phyloP scores from a whole-genome alignment of 2,888 invertebrate species.

The Tetropium fuscum region DNA sequence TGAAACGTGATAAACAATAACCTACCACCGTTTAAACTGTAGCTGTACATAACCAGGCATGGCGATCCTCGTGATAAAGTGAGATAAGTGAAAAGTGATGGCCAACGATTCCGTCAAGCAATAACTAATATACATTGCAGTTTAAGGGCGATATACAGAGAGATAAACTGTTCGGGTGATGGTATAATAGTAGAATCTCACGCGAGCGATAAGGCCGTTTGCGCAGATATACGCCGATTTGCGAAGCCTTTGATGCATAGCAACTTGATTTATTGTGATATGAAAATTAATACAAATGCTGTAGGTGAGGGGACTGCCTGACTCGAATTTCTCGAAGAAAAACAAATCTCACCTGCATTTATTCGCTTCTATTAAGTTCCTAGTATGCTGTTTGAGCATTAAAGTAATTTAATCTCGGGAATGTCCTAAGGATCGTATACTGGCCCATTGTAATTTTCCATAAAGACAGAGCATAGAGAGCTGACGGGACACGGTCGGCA shows the following conservation, averaged over 20 bases:
- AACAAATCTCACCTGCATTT: no score
- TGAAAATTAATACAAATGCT: slow-evolving; percentile 32
- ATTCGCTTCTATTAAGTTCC: no score
- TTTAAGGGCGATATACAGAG: slow-evolving; percentile 56
- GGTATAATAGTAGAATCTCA: slow-evolving; percentile 60
- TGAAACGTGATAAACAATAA: slow-evolving; percentile 48
- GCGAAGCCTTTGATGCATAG: slow-evolving; percentile 40
- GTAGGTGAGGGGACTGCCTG: no score
- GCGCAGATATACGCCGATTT: slow-evolving; percentile 41
- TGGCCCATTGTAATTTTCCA: no score
- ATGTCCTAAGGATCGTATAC: no score
- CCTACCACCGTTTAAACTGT: slow-evolving; percentile 30
- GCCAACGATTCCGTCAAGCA: slow-evolving; percentile 59
- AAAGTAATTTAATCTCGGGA: no score
- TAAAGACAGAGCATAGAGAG: no score
- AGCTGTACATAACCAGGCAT: slow-evolving; percentile 27
- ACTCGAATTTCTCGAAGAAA: no score
- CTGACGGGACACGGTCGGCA: no score
- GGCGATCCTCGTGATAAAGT: slow-evolving; percentile 39
- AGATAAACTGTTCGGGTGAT: slow-evolving; percentile 58
- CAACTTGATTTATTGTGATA: slow-evolving; percentile 39
- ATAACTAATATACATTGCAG: slow-evolving; percentile 61
- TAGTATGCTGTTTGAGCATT: no score
- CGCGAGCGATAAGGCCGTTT: slow-evolving; percentile 55
- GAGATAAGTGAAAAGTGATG: slow-evolving; percentile 57